These are phyloP conservation scores for Fistularia commersonii DNA, from an alignment of 2,797 vertebrate species.

Conservation along the genomic window DNA sequence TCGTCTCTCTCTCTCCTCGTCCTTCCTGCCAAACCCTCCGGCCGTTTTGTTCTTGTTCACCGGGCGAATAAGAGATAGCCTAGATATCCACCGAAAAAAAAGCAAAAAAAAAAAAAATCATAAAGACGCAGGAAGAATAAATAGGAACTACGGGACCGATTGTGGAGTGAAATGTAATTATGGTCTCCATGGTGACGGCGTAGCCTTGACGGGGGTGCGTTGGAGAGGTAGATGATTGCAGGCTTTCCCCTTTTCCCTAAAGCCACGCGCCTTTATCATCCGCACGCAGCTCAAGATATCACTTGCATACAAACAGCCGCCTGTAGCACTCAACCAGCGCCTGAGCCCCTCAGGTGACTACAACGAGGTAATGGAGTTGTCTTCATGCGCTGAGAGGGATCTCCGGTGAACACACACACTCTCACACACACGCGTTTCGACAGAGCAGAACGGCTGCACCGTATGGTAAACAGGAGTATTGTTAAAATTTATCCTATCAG, in stretches of 20 bases:
- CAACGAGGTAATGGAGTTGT: slow-evolving; percentile 33
- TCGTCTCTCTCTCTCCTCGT: slow-evolving; percentile 13
- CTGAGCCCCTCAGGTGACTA: slow-evolving; percentile 29
- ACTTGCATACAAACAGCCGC: slow-evolving; percentile 6
- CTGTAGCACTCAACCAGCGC: slow-evolving; percentile 1
- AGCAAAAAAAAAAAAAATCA: not conserved
- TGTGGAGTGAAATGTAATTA: slow-evolving; percentile 27
- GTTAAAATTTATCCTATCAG: slow-evolving; percentile 33
- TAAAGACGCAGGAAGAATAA: not conserved
- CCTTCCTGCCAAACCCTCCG: slow-evolving; percentile 6
- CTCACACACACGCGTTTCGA: slow-evolving; percentile 12
- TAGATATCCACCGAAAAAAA: not conserved
- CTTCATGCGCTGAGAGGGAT: slow-evolving; percentile 13
- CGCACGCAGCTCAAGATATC: slow-evolving; percentile 49
- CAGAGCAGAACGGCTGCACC: slow-evolving; percentile 13
- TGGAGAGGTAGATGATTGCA: slow-evolving; percentile 38
- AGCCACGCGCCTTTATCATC: slow-evolving; percentile 41
- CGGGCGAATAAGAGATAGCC: slow-evolving; percentile 10
- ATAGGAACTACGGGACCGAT: slow-evolving; percentile 16
- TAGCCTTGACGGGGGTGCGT: not conserved
- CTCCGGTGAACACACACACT: not conserved
- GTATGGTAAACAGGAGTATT: slow-evolving; percentile 1
- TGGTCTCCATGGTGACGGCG: slow-evolving; percentile 26
- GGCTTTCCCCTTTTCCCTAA: slow-evolving; percentile 26
- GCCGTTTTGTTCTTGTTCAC: slow-evolving; percentile 20